A percentile compares a stretch with the other conserved stretches of the same genome.
phyloP scores from a whole-genome alignment of 2,113 vertebrate species.

The Tapirus terrestris region DNA sequence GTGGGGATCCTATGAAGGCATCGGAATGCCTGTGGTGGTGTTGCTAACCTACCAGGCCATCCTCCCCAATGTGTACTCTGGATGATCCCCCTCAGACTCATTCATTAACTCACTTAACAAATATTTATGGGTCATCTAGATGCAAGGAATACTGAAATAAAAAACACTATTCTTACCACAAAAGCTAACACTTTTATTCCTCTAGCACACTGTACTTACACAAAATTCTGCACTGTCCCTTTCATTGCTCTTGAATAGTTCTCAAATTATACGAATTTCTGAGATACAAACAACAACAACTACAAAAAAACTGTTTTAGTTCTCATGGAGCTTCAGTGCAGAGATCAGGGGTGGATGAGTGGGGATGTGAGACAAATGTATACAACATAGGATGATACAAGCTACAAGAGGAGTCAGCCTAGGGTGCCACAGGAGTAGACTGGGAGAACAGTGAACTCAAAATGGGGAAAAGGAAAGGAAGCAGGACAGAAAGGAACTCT shows the following conservation, averaged over 20 bases:
- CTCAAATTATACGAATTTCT: constrained; percentile 21
- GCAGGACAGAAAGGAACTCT: neutral
- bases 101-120: constrained; percentile 50
- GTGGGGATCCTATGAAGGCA: neutral
- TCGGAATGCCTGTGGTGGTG: neutral
- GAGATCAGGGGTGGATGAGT: neutral
- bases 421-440: neutral
- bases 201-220: neutral
- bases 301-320: neutral
- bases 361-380: neutral
- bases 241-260: constrained; percentile 17
- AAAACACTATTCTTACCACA: neutral
- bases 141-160: constrained; percentile 13
- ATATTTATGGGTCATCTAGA: constrained; percentile 34
- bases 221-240: constrained; percentile 40
- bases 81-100: neutral
- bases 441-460: neutral
- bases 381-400: neutral
- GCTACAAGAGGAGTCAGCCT: neutral
- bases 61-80: neutral
- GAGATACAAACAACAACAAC: neutral
- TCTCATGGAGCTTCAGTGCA: neutral
- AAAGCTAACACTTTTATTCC: constrained; percentile 37
- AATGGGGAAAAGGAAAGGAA: neutral
- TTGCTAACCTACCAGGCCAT: neutral